Evolutionary conservation across 2,888 invertebrate species (phyloP).

Genomic region (Oscheius myriophilus): DNA sequence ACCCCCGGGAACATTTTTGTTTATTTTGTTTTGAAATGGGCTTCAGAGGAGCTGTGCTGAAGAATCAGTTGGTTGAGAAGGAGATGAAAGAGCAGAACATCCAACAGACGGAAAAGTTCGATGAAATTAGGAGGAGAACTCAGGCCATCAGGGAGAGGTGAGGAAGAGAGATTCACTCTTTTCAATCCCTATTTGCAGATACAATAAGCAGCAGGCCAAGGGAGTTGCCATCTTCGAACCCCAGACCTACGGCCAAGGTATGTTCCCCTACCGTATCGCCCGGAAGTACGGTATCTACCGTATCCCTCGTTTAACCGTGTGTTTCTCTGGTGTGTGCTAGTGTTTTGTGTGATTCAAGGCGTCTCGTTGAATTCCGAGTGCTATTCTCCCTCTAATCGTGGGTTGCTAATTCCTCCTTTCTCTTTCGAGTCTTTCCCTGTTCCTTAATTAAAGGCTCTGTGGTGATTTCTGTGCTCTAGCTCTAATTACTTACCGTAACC

Average conservation of each 20-base stretch:
- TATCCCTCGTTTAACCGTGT: too few relatives aligned
- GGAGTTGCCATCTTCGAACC: constrained; percentile 52
- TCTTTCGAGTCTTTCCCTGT: not conserved
- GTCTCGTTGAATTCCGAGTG: constrained; percentile 9
- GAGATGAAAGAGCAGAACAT: constrained; percentile 88
- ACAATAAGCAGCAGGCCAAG: constrained; percentile 55
- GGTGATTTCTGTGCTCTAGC: too few relatives aligned
- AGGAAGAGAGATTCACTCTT: constrained; percentile 1
- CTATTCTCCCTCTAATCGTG: not conserved
- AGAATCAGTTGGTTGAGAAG: constrained; percentile 88
- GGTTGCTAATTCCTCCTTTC: not conserved
- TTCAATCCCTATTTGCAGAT: constrained; percentile 32
- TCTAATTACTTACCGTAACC: too few relatives aligned
- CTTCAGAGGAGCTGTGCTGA: constrained; percentile 88
- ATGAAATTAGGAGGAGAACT: constrained; percentile 94
- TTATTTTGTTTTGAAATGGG: not conserved
- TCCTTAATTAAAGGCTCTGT: not conserved
- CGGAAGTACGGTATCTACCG: too few relatives aligned
- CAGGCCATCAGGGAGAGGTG: constrained; percentile 79
- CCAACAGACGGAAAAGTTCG: constrained; percentile 84
- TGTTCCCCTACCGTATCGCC: not conserved
- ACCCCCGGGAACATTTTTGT: too few relatives aligned
- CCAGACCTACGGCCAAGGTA: constrained; percentile 66
- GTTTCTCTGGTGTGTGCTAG: too few relatives aligned
- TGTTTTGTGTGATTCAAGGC: not conserved